phyloP scores from a whole-genome alignment of 2,113 vertebrate genomes.

The Chionodraco myersi region DNA sequence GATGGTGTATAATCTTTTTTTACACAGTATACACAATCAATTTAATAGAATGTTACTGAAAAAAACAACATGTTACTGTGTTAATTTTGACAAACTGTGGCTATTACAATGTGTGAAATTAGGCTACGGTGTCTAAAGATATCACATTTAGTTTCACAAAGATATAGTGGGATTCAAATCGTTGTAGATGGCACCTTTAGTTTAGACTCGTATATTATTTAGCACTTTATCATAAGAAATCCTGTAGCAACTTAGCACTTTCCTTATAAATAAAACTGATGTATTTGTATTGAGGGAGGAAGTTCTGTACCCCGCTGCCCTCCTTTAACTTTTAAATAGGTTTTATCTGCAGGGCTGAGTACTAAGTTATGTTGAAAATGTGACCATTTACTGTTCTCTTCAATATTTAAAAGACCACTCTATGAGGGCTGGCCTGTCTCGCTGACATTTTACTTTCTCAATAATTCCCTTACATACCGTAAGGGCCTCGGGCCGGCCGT shows the following conservation, averaged over 20 bases:
- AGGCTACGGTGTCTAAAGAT: neutral
- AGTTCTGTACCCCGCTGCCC: neutral
- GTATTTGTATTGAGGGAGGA: neutral
- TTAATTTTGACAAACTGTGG: neutral
- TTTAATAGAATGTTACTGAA: neutral
- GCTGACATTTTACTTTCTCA: neutral
- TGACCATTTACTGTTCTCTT: neutral
- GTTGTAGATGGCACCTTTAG: neutral
- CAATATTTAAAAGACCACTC: slow-evolving; percentile 1
- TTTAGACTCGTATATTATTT: neutral
- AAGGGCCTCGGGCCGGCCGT: no score
- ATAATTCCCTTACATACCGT: neutral
- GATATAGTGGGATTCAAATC: neutral
- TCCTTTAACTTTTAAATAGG: neutral
- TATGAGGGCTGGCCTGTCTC: neutral
- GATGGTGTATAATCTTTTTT: neutral
- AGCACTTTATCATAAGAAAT: neutral
- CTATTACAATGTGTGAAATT: neutral
- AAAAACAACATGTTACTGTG: neutral
- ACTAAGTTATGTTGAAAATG: neutral
- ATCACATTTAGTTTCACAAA: neutral
- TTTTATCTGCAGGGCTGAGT: neutral
- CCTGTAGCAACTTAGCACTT: neutral
- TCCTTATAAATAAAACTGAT: neutral
- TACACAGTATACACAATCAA: no score